Percentiles rank a stretch among this genome's conserved stretches.
Evolutionary conservation across 2,888 invertebrate genomes (phyloP).

Genomic region (Drosophila algonquin): DNA sequence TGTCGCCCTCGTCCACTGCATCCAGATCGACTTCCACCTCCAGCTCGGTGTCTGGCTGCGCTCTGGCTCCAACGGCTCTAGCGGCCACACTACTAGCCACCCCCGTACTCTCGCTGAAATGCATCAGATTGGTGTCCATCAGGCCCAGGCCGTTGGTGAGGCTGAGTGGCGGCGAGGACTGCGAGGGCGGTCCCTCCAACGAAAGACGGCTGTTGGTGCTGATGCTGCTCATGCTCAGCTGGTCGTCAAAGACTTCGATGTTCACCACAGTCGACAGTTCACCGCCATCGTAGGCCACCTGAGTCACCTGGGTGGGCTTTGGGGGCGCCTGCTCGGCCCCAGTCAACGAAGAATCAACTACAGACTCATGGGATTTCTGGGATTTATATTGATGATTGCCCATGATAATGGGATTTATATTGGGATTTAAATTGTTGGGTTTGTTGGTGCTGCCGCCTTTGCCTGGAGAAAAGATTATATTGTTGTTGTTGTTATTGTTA

Average conservation of each 20-base stretch:
- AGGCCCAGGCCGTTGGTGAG: conserved; percentile 85
- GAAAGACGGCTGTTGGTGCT: conserved; percentile 92
- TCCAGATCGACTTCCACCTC: conserved; percentile 29
- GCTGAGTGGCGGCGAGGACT: conserved; percentile 89
- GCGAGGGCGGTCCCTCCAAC: conserved; percentile 86
- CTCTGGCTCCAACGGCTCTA: neutral
- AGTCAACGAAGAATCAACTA: neutral
- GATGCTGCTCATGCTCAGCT: conserved; percentile 93
- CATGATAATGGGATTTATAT: neutral
- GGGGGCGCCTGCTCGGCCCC: neutral
- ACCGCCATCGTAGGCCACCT: conserved; percentile 13
- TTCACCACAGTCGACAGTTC: conserved; percentile 85
- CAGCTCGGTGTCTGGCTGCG: neutral
- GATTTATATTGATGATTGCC: conserved; percentile 2
- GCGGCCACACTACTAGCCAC: neutral
- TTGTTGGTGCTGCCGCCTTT: conserved; percentile 11
- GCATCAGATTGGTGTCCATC: conserved; percentile 86
- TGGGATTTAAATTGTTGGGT: conserved; percentile 18
- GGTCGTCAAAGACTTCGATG: conserved; percentile 87
- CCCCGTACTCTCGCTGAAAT: conserved; percentile 86
- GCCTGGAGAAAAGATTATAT: conserved; percentile 36
- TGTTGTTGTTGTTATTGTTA: conserved; percentile 63
- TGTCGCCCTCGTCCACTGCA: conserved; percentile 2
- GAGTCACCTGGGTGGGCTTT: neutral
- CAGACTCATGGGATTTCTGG: conserved; percentile 8